Percentiles rank a stretch among this genome's conserved stretches.
Conservation (phyloP, 2,797 vertebrate species). For the Nothura maculosa region DNA sequence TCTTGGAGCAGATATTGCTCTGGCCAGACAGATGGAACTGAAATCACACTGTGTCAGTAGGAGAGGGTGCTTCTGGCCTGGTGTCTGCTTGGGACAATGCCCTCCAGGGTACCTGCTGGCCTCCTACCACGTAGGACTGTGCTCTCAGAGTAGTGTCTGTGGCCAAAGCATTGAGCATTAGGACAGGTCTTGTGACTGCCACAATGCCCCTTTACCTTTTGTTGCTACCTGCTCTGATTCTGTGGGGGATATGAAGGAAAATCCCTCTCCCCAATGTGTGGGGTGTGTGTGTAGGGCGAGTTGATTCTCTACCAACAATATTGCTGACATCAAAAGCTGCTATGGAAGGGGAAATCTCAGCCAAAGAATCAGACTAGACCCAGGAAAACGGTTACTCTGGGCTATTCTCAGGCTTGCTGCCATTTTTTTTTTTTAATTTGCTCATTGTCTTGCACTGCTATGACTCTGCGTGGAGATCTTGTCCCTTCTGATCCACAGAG, state of each 20-base stretch:
- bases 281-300: not conserved
- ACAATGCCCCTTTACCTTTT: not conserved
- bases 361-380: not conserved
- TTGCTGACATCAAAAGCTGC: not conserved
- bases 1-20: not conserved
- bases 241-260: not conserved
- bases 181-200: not conserved
- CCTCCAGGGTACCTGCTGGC: not conserved
- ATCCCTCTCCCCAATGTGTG: not conserved
- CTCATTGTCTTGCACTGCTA: not conserved
- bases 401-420: not conserved
- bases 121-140: not conserved
- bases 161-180: not conserved
- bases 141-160: not conserved
- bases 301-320: not conserved
- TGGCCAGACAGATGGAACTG: not conserved
- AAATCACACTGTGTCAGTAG: not conserved
- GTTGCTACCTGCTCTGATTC: not conserved
- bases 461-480: rapidly evolving
- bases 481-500: not conserved
- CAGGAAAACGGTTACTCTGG: not conserved
- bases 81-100: not conserved
- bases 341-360: not conserved
- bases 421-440: not conserved
- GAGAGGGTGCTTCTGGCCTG: not conserved